A percentile compares a stretch with the other conserved stretches of the same genome.
Evolutionary conservation across 1,140 invertebrate genomes (phyloP).

Genomic region (Bradysia coprophila): DNA sequence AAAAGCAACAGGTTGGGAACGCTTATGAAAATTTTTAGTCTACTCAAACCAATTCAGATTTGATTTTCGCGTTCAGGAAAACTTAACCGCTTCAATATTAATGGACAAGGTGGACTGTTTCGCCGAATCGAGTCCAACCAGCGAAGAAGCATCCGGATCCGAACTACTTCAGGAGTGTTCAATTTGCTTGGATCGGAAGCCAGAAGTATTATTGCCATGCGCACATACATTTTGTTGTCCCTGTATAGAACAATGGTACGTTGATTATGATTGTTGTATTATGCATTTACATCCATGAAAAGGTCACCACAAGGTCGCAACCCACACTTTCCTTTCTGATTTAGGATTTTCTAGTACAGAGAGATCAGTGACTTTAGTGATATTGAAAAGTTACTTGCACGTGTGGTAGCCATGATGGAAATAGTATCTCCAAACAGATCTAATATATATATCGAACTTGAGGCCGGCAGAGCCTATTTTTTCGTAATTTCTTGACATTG

Average conservation of each 20-base stretch:
- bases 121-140: slow-evolving; percentile 1
- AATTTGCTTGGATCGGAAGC: slow-evolving; percentile 47
- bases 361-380: too few relatives aligned
- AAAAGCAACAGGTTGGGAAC: slow-evolving; percentile 6
- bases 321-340: too few relatives aligned
- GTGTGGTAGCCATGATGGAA: too few relatives aligned
- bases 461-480: too few relatives aligned
- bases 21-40: neutral
- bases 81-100: slow-evolving; percentile 18
- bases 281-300: too few relatives aligned
- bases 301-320: too few relatives aligned
- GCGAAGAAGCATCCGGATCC: slow-evolving; percentile 4
- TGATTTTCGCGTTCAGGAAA: neutral
- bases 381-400: slow-evolving; percentile 1
- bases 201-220: slow-evolving; percentile 44
- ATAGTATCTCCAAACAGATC: too few relatives aligned
- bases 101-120: slow-evolving; percentile 16
- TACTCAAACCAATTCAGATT: neutral
- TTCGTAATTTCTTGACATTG: too few relatives aligned
- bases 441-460: too few relatives aligned
- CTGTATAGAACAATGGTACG: slow-evolving; percentile 48
- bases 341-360: neutral
- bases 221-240: slow-evolving; percentile 43
- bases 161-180: slow-evolving; percentile 35
- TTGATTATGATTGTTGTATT: neutral